These are phyloP conservation scores for Cryptomyrus ogoouensis DNA, from an alignment of 2,113 vertebrate genomes.

Conservation along the genomic window DNA sequence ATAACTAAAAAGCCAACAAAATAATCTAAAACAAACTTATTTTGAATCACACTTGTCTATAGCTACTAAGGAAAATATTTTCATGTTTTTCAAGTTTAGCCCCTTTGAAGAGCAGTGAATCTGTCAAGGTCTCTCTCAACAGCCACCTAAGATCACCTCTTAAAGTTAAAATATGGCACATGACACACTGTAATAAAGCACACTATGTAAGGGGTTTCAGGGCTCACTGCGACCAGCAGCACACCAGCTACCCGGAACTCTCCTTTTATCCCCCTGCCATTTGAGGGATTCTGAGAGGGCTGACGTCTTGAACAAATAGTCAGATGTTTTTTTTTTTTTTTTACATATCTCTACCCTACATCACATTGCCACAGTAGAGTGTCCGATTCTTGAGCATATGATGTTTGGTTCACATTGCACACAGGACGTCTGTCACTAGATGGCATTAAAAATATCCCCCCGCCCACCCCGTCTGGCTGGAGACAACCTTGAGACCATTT, in stretches of 20 bases:
- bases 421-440: background rate
- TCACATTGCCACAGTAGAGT: background rate
- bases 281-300: background rate
- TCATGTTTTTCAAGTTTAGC: background rate
- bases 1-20: background rate
- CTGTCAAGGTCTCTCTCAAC: background rate
- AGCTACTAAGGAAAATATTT: background rate
- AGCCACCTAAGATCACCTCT: background rate
- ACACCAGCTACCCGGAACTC: background rate
- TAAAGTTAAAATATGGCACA: background rate
- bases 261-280: background rate
- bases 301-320: background rate
- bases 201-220: background rate
- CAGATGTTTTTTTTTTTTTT: background rate
- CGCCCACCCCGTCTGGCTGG: background rate
- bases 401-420: background rate
- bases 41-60: background rate
- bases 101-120: background rate
- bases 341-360: background rate
- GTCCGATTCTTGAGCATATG: background rate
- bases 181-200: background rate
- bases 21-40: background rate
- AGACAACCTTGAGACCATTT: background rate
- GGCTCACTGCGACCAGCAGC: background rate
- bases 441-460: background rate